Conservation (phyloP, 2,797 vertebrate species). For the Cephalopachus bancanus region DNA sequence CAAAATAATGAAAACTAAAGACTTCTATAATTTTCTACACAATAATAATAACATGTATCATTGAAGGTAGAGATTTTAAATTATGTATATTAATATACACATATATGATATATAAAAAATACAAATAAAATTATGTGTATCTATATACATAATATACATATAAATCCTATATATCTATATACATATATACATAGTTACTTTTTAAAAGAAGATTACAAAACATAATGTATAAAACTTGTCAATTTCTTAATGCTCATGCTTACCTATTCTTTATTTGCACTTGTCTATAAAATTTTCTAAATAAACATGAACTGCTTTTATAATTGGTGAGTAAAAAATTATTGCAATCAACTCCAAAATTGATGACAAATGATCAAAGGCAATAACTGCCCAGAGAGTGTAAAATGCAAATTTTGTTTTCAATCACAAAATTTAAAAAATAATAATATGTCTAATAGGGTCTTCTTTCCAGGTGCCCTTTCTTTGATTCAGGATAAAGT, state of each 20-base stretch:
- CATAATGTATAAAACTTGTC: background rate
- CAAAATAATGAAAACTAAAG: constrained; percentile 32
- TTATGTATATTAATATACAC: background rate
- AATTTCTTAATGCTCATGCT: constrained; percentile 20
- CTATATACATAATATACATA: too few species aligned
- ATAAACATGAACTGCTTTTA: background rate
- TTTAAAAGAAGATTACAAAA: constrained; percentile 58
- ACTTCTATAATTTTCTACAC: background rate
- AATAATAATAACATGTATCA: constrained; percentile 13
- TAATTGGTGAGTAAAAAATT: constrained; percentile 44
- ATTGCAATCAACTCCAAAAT: constrained; percentile 27
- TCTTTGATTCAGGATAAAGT: constrained; percentile 22
- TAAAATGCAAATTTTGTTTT: constrained; percentile 51
- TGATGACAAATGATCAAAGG: background rate
- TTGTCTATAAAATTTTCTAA: constrained; percentile 45
- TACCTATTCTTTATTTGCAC: constrained; percentile 23
- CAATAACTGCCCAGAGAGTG: background rate
- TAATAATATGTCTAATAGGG: background rate
- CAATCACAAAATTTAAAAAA: background rate
- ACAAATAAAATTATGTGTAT: too few species aligned
- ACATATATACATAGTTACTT: background rate
- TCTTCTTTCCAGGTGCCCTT: background rate
- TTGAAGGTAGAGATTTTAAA: constrained; percentile 41
- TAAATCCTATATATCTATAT: too few species aligned
- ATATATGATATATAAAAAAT: too few species aligned